Evolutionary conservation across 2,888 invertebrate genomes (phyloP).

Genomic region (Mythimna ferrago): DNA sequence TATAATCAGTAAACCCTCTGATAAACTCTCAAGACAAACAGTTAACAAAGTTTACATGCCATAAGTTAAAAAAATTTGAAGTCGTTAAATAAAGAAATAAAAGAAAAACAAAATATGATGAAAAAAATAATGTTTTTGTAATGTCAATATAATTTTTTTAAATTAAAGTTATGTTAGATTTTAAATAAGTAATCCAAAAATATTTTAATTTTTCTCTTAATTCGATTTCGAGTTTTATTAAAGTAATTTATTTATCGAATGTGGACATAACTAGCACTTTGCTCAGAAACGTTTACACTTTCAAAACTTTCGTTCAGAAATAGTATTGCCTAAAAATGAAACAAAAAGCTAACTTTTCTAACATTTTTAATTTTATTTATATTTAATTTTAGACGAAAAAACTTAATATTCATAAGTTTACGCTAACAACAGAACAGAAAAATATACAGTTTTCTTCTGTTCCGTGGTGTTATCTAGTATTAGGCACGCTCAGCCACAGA

Average conservation of each 20-base stretch:
- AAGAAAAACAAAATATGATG: not conserved
- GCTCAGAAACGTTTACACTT: slow-evolving; percentile 4
- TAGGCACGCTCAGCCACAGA: too few species aligned
- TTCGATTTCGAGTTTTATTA: not conserved
- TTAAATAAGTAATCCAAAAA: not conserved
- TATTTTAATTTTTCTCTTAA: too few species aligned
- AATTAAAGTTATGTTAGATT: not conserved
- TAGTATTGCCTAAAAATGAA: not conserved
- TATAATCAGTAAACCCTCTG: not conserved
- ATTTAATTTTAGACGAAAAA: not conserved
- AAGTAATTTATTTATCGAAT: not conserved
- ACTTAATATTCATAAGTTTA: not conserved
- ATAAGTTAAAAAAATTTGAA: not conserved
- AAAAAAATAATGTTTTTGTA: too few species aligned
- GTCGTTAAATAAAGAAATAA: not conserved
- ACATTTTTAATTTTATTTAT: too few species aligned
- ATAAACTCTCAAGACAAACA: not conserved
- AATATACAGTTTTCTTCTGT: too few species aligned
- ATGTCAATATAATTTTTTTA: too few species aligned
- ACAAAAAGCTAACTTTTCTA: too few species aligned
- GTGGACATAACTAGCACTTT: not conserved
- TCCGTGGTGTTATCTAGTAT: too few species aligned
- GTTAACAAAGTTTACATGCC: not conserved
- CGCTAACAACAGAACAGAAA: not conserved
- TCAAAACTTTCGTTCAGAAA: slow-evolving; percentile 12